phyloP scores from a whole-genome alignment of 1,140 invertebrate genomes.

The Cyphomyrmex costatus region DNA sequence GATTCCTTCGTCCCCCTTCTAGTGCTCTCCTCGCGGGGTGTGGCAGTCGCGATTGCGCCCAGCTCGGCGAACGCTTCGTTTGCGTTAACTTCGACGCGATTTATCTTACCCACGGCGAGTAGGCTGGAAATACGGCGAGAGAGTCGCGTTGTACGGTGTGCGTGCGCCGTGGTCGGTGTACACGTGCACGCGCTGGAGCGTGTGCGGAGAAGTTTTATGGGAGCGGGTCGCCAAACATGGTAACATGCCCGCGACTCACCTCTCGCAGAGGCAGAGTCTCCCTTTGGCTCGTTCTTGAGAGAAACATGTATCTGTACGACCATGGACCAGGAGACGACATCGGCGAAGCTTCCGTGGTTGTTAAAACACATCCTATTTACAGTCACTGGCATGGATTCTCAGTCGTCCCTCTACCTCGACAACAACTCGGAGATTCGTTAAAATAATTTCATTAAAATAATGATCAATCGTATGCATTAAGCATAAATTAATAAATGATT shows the following conservation, averaged over 20 bases:
- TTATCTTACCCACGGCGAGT: conserved; percentile 71
- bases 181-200: conserved; percentile 37
- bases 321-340: neutral
- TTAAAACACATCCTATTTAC: neutral
- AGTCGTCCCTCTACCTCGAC: neutral
- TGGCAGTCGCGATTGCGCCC: conserved; percentile 29
- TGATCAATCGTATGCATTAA: neutral
- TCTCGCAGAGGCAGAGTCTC: conserved; percentile 34
- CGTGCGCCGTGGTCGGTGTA: neutral
- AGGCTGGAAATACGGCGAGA: conserved; percentile 52
- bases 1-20: neutral
- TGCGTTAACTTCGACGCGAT: conserved; percentile 74
- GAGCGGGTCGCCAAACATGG: conserved; percentile 79
- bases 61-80: conserved; percentile 40
- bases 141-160: conserved; percentile 17
- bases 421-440: neutral
- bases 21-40: conserved; percentile 25
- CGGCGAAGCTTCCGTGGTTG: conserved; percentile 24
- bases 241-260: conserved; percentile 65
- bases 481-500: neutral
- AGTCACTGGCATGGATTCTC: neutral
- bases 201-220: conserved; percentile 75
- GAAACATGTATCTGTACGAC: conserved; percentile 5
- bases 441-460: neutral
- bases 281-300: conserved; percentile 23